Evolutionary conservation across 2,113 vertebrate genomes (phyloP).

Genomic region (Marmota monax): DNA sequence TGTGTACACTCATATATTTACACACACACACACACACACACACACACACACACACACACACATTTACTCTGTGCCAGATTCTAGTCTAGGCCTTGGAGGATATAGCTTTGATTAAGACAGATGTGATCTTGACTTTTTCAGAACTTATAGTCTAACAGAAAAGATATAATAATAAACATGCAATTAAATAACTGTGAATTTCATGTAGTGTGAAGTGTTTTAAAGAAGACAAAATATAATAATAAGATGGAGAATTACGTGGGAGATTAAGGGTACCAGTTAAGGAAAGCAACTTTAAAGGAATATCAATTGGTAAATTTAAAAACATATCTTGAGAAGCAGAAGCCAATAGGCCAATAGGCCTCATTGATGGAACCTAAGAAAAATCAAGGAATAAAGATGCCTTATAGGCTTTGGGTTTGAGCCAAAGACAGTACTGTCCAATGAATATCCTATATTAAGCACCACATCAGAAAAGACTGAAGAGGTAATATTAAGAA

Average conservation of each 20-base stretch:
- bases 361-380: not conserved
- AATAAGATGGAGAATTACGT: not conserved
- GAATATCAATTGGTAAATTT: not conserved
- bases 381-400: not conserved
- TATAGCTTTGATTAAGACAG: not conserved
- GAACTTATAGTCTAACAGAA: not conserved
- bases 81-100: not conserved
- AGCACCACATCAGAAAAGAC: not conserved
- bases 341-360: not conserved
- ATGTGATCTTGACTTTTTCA: not conserved
- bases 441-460: not conserved
- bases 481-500: not conserved
- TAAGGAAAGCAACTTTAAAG: constrained; percentile 49
- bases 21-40: no score
- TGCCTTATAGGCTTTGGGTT: not conserved
- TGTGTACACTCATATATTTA: not conserved
- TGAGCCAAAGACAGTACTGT: not conserved
- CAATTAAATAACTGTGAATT: constrained; percentile 16
- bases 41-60: no score
- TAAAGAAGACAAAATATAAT: constrained; percentile 27
- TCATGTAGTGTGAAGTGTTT: not conserved
- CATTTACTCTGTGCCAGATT: not conserved
- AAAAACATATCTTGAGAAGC: not conserved
- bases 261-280: not conserved
- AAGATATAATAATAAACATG: not conserved